phyloP scores from a whole-genome alignment of 1,140 invertebrate species.

The Drosophila watanabei region DNA sequence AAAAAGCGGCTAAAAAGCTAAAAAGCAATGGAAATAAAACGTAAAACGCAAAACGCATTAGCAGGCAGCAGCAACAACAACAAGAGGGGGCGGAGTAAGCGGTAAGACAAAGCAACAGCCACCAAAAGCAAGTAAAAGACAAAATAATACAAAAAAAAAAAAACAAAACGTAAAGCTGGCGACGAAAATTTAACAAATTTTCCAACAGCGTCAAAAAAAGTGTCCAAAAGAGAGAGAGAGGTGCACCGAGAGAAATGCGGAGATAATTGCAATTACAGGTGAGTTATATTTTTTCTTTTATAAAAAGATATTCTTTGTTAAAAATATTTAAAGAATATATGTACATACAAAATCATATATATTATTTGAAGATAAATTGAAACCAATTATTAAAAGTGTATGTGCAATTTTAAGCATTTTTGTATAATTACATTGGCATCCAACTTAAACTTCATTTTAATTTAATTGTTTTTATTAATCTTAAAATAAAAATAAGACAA shows the following conservation, averaged over 20 bases:
- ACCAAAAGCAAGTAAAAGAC: conserved; percentile 42
- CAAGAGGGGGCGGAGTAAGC: conserved; percentile 29
- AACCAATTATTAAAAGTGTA: too few relatives aligned
- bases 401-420: too few relatives aligned
- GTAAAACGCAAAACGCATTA: conserved; percentile 68
- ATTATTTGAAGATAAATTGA: too few relatives aligned
- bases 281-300: neutral
- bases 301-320: too few relatives aligned
- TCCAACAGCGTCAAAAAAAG: conserved; percentile 42
- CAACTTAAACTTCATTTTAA: too few relatives aligned
- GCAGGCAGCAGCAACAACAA: conserved; percentile 32
- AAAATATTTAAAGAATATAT: too few relatives aligned
- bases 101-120: conserved; percentile 18
- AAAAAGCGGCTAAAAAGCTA: neutral
- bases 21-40: conserved; percentile 48
- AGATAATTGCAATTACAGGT: neutral
- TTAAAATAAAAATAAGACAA: too few relatives aligned
- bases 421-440: too few relatives aligned
- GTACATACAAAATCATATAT: too few relatives aligned
- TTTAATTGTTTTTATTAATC: too few relatives aligned
- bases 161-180: conserved; percentile 67
- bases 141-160: conserved; percentile 42
- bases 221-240: conserved; percentile 27
- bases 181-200: conserved; percentile 82
- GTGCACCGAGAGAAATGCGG: conserved; percentile 1